Base-by-base conservation (phyloP, 2,888 invertebrate genomes). In the Pecten maximus region DNA sequence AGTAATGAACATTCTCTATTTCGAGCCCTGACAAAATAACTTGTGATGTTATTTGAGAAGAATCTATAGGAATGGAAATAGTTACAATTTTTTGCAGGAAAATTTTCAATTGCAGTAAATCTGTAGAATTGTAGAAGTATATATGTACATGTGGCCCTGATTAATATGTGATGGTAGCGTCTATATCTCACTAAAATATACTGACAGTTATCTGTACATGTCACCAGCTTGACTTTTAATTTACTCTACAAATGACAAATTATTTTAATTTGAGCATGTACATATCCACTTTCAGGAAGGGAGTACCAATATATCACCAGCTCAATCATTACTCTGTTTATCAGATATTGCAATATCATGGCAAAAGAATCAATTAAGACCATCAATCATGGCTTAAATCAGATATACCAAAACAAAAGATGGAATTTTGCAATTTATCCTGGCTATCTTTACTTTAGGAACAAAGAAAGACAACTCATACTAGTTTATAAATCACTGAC, bases 121-220 rank as follows among this genome's bases (percentile, higher is more conserved):
- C 10, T 74, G 74, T 74, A 35, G 8, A 35, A 2, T 74, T 35
- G 74, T 35, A 74, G 12, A 35, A 35, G 74, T 74, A 74, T 74
- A 74, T 23, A 54, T 74, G 23, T 35, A 74, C 74, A 74, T 74
- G 28, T 35, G 74, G 35, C 10, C 35, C 74, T 74, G 74, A 74
- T 74, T 74, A 74, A 28, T 74, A 74, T 74, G 74, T 74, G 74
- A 74, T 74, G 74, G 74, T 74, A 74, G 74, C 74, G 74, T 74
- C 74, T 74, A 74, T 74, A 74, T 74, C 74, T 74, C 74, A 74
- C 74, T 74, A 74, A 74, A 74, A 74, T 74, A 74, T 74, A 74
- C 74, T 74, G 74, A 74, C 74, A 74, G 74, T 74, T 74, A 74
- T 74, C 74, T 74, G 74, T 74, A 74, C 3, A 35, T 74, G 74